These are phyloP conservation scores for Thomomys bottae DNA, from an alignment of 2,113 vertebrate genomes.

Conservation along the genomic window DNA sequence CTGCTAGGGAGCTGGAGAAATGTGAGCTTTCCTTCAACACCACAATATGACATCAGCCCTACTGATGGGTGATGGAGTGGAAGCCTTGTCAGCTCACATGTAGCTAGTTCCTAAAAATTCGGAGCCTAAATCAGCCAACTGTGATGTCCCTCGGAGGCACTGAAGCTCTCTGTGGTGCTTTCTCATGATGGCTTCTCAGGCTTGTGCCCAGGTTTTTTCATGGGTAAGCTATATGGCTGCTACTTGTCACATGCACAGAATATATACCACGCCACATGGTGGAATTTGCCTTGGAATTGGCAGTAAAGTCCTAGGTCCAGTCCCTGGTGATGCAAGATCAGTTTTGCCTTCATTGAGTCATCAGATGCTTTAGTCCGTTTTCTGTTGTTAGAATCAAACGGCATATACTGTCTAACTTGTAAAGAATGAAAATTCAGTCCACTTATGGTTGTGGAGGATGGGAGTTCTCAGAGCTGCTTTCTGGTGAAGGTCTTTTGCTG, in stretches of 20 bases:
- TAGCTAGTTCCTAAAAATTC: background rate
- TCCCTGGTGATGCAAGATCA: background rate
- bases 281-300: background rate
- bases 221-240: background rate
- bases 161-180: background rate
- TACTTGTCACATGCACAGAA: background rate
- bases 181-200: background rate
- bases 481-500: background rate
- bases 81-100: accelerated
- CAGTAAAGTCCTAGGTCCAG: background rate
- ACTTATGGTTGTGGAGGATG: background rate
- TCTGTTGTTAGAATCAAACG: background rate
- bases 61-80: too few species aligned
- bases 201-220: background rate
- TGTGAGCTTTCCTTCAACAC: background rate
- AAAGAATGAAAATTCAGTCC: background rate
- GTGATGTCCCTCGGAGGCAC: background rate
- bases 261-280: background rate
- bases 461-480: too few species aligned
- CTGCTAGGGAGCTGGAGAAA: background rate
- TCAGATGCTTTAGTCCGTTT: background rate
- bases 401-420: background rate
- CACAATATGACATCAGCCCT: too few species aligned
- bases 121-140: background rate
- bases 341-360: background rate